phyloP scores from a whole-genome alignment of 2,113 vertebrate genomes.

The Thomomys bottae region DNA sequence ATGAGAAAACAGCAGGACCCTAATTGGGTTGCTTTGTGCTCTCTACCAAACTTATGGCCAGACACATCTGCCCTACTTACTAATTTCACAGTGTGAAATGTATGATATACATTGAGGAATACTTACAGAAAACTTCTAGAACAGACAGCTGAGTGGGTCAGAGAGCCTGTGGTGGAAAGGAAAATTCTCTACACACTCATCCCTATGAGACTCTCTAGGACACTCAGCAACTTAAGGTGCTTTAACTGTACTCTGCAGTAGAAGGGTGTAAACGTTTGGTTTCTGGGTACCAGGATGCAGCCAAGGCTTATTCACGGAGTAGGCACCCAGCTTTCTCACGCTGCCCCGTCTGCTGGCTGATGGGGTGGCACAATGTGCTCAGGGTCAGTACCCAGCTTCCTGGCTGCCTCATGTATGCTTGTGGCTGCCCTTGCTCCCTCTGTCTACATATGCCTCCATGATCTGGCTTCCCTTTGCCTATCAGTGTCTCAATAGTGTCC shows the following conservation, averaged over 20 bases:
- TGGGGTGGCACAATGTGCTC: background rate
- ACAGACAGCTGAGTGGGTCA: background rate
- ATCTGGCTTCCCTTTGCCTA: background rate
- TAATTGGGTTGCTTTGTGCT: background rate
- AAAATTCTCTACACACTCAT: background rate
- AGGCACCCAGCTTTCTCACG: background rate
- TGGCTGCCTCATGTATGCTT: background rate
- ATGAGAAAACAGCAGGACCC: background rate
- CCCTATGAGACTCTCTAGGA: background rate
- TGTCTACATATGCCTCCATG: background rate
- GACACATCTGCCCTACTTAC: slow-evolving; percentile 2
- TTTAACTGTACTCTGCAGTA: background rate
- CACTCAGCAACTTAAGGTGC: background rate
- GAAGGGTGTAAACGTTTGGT: background rate
- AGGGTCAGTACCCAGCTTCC: background rate
- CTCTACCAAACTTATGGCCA: background rate
- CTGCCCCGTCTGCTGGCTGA: background rate
- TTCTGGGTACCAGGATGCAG: slow-evolving; percentile 52
- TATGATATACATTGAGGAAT: background rate
- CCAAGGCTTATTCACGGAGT: background rate
- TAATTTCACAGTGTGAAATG: background rate
- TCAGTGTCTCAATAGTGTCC: background rate
- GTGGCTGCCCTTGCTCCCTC: background rate
- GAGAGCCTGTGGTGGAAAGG: background rate
- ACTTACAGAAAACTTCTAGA: background rate